Base-by-base conservation (phyloP, 2,113 vertebrate species). In the Gobiocypris rarus region DNA sequence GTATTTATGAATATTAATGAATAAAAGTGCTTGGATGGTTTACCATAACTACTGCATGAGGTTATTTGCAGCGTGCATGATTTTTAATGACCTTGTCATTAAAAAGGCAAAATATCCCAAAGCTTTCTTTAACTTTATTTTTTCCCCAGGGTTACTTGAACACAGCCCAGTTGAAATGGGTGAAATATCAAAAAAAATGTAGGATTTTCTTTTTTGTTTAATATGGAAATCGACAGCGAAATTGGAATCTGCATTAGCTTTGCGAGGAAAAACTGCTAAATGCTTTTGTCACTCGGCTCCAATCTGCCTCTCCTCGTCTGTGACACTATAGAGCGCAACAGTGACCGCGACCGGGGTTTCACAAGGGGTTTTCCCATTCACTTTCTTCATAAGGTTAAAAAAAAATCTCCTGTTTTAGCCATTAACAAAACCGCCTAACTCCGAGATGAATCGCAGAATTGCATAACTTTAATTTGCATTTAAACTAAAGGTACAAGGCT, bases 1-100 rank as follows among this genome's bases (percentile, higher is more conserved):
- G 97, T 98, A 98, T 99, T 98, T 97, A 97, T 99, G 96, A 98
- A 96, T 97, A 97, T 97, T 98, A 98, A 97, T 96, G 95, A 98
- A 99, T 98, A 98, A 98, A 98, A 96, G 89, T 98, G 97, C 96
- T 99, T 98, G 97, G 95, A 97, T 98, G 97, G 97, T 98, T 97
- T 96, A 98, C 97, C 97, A 95, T 98, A 97, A 97, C 95, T 97
- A 97, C 97, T 97, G 98, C 97, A 99, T 99, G 98, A 97, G 86
- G 90, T 99, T 98, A 96, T 97, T 99, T 97, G 95, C 97, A 96
- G 97, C 93, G 95, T 97, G 97, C 97, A 98, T 98, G 97, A 97
- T 92, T 95, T 97, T 95, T 96, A 97, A 96, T 97, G 95, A 96
- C 96, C 91, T 94, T 95, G 95, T 96, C 94, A 96, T 97, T 96